phyloP scores from a whole-genome alignment of 2,888 invertebrate species.

The Cyclophora punctaria region DNA sequence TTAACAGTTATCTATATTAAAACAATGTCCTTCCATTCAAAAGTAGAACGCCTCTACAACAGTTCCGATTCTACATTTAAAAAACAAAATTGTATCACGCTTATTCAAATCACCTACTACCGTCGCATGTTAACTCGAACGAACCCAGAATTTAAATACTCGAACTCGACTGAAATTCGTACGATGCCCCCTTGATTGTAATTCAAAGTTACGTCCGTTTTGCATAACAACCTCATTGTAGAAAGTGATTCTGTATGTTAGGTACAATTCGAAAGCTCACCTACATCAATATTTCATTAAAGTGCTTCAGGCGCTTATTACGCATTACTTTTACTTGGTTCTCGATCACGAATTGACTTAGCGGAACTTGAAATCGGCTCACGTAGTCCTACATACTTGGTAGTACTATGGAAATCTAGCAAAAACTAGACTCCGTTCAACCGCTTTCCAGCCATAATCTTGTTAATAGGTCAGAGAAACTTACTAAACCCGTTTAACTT shows the following conservation, averaged over 20 bases:
- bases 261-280: constrained; percentile 61
- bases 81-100: constrained; percentile 14
- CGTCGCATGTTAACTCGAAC: constrained; percentile 28
- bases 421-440: constrained; percentile 59
- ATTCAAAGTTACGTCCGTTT: constrained; percentile 67
- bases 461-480: constrained; percentile 69
- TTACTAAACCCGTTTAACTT: constrained; percentile 44
- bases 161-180: constrained; percentile 19
- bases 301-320: constrained; percentile 45
- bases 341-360: constrained; percentile 42
- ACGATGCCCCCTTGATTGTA: constrained; percentile 55
- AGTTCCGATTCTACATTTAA: constrained; percentile 3
- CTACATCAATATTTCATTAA: constrained; percentile 64
- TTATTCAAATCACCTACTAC: constrained; percentile 23
- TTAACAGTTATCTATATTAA: too few species aligned
- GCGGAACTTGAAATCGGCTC: constrained; percentile 58
- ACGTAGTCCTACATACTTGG: constrained; percentile 47
- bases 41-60: neutral
- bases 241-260: constrained; percentile 63
- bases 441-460: constrained; percentile 67
- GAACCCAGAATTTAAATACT: constrained; percentile 36
- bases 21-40: neutral
- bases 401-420: constrained; percentile 55
- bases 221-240: constrained; percentile 67
- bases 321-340: constrained; percentile 54